Percentiles rank a stretch among this genome's conserved stretches.
Evolutionary conservation across 2,113 vertebrate species (phyloP).

Genomic region (Perca flavescens): DNA sequence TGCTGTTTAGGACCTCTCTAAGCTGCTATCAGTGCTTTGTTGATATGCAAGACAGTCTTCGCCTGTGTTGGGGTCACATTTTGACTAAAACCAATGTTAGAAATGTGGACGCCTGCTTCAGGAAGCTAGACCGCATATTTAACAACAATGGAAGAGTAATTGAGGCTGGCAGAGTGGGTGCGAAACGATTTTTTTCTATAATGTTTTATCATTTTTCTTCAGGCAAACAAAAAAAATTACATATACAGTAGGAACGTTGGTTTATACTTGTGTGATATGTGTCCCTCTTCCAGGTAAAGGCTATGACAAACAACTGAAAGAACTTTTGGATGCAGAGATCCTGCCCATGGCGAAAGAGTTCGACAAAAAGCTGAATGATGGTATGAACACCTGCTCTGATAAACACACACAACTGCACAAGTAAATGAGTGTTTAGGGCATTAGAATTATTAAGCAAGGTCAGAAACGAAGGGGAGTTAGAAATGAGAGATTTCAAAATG

Average conservation of each 20-base stretch:
- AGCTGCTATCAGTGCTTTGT: conserved; percentile 80
- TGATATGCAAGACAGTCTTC: conserved; percentile 1
- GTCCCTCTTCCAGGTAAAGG: conserved; percentile 68
- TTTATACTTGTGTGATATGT: conserved; percentile 5
- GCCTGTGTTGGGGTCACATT: conserved; percentile 74
- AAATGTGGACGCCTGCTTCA: conserved; percentile 76
- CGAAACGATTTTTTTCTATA: not conserved
- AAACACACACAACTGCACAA: conserved; percentile 8
- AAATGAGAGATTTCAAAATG: conserved; percentile 58
- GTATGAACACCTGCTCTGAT: conserved; percentile 62
- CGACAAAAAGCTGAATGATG: conserved; percentile 57
- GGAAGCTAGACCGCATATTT: conserved; percentile 70
- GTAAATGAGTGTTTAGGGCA: conserved; percentile 38
- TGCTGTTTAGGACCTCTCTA: conserved; percentile 39
- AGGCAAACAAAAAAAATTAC: not conserved
- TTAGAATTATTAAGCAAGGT: conserved; percentile 37
- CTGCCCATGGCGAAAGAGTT: conserved; percentile 72
- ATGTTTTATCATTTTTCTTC: not conserved
- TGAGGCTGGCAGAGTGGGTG: conserved; percentile 82
- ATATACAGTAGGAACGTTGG: not conserved
- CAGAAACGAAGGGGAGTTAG: conserved; percentile 30
- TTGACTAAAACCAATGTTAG: conserved; percentile 45
- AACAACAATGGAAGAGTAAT: conserved; percentile 66
- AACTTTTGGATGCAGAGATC: conserved; percentile 73
- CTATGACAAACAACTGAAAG: conserved; percentile 70